phyloP scores from a whole-genome alignment of 2,797 vertebrate species.

The Notamacropus eugenii region DNA sequence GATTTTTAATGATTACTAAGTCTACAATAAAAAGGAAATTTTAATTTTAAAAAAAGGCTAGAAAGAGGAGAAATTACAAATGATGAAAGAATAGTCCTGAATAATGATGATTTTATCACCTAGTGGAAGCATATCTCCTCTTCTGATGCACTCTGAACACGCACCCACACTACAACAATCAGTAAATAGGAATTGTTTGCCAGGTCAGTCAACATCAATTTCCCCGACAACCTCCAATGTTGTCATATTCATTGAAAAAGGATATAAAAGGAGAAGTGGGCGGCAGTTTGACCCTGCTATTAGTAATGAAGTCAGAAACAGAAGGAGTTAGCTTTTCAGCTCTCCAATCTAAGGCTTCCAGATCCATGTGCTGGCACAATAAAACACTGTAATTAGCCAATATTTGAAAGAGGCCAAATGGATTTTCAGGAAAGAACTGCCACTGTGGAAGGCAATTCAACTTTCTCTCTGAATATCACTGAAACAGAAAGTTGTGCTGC shows the following conservation, averaged over 20 bases:
- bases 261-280: constrained; percentile 61
- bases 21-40: background rate
- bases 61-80: background rate
- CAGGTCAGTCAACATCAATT: background rate
- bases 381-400: constrained; percentile 71
- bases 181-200: background rate
- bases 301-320: constrained; percentile 59
- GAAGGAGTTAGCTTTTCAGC: constrained; percentile 29
- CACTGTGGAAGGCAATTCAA: constrained; percentile 51
- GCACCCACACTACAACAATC: background rate
- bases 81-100: background rate
- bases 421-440: constrained; percentile 33
- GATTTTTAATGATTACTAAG: background rate
- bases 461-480: constrained; percentile 26
- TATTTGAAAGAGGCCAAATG: constrained; percentile 64
- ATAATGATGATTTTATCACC: background rate
- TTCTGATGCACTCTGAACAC: background rate
- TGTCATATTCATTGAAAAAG: constrained; percentile 50
- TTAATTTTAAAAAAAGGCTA: background rate
- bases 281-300: constrained; percentile 68
- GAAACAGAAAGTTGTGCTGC: background rate
- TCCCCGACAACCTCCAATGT: background rate
- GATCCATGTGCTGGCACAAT: constrained; percentile 36
- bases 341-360: constrained; percentile 43
- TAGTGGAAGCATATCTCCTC: accelerated